A percentile compares a stretch with the other conserved stretches of the same genome.
phyloP scores from a whole-genome alignment of 2,797 vertebrate genomes.

The Jordanella pulchra region DNA sequence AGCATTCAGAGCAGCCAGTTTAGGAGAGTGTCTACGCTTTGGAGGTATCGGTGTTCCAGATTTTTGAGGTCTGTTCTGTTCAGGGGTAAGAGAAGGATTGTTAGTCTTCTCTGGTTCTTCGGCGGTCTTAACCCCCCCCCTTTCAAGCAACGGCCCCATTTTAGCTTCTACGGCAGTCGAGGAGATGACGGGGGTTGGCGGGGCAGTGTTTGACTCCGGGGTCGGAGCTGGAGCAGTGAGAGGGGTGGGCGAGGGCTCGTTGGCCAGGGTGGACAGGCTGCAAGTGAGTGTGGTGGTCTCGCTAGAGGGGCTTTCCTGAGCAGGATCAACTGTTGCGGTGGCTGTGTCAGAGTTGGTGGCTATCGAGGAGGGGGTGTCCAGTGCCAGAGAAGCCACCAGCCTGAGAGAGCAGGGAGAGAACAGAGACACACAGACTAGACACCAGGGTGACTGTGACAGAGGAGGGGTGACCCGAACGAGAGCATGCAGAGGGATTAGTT shows the following conservation, averaged over 20 bases:
- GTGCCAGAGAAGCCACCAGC: conserved; percentile 90
- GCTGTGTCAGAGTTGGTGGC: conserved; percentile 96
- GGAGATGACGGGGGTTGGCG: conserved; percentile 46
- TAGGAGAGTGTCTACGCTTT: conserved; percentile 75
- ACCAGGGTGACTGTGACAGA: conserved; percentile 82
- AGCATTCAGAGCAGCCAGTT: conserved; percentile 65
- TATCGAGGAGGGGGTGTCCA: conserved; percentile 96
- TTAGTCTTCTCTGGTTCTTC: conserved; percentile 47
- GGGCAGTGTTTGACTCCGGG: conserved; percentile 62
- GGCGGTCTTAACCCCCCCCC: conserved; percentile 31
- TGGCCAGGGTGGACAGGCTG: conserved; percentile 87
- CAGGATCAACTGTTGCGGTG: conserved; percentile 94
- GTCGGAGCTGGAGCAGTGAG: conserved; percentile 64
- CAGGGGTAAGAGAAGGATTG: conserved; percentile 52
- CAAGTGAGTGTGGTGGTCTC: conserved; percentile 96
- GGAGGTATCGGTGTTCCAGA: conserved; percentile 72
- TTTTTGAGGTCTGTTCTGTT: conserved; percentile 58
- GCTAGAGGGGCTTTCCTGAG: conserved; percentile 96
- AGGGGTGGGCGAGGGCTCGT: conserved; percentile 84
- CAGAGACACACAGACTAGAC: conserved; percentile 87
- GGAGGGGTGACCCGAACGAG: conserved; percentile 62
- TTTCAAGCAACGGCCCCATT: conserved; percentile 65
- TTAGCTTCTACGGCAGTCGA: conserved; percentile 60
- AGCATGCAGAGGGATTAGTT: conserved; percentile 75
- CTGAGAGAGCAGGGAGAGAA: conserved; percentile 89